Percentiles rank a stretch among this genome's conserved stretches.
Evolutionary conservation across 2,888 invertebrate genomes (phyloP).

Genomic region (Dicyrtomina minuta): DNA sequence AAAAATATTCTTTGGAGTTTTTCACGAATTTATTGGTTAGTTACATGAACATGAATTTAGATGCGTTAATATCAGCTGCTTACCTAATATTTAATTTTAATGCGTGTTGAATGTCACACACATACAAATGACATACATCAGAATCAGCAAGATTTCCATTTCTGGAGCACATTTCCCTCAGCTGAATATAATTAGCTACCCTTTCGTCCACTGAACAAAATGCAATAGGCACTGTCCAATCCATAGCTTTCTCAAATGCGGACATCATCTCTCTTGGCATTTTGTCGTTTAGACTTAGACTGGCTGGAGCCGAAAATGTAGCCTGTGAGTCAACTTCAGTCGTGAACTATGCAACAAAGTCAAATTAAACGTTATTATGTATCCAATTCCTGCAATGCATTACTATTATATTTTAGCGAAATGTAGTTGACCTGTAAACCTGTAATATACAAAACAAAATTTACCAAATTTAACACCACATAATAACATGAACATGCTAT

Average conservation of each 20-base stretch:
- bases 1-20: too few relatives aligned
- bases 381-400: too few relatives aligned
- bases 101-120: not conserved
- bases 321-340: not conserved
- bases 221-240: not conserved
- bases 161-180: conserved; percentile 14
- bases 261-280: not conserved
- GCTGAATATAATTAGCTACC: not conserved
- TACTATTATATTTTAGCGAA: not conserved
- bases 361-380: too few relatives aligned
- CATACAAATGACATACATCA: conserved; percentile 11
- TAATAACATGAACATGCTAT: not conserved
- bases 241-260: not conserved
- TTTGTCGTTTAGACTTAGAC: not conserved
- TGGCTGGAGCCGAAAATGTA: not conserved
- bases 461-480: too few relatives aligned
- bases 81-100: not conserved
- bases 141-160: not conserved
- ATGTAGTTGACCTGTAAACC: not conserved
- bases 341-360: not conserved
- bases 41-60: too few relatives aligned
- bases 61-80: too few relatives aligned
- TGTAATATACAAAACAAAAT: too few relatives aligned
- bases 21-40: too few relatives aligned
- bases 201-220: conserved; percentile 8